Base-by-base conservation (phyloP, 1,140 invertebrate species). In the Diprion similis region DNA sequence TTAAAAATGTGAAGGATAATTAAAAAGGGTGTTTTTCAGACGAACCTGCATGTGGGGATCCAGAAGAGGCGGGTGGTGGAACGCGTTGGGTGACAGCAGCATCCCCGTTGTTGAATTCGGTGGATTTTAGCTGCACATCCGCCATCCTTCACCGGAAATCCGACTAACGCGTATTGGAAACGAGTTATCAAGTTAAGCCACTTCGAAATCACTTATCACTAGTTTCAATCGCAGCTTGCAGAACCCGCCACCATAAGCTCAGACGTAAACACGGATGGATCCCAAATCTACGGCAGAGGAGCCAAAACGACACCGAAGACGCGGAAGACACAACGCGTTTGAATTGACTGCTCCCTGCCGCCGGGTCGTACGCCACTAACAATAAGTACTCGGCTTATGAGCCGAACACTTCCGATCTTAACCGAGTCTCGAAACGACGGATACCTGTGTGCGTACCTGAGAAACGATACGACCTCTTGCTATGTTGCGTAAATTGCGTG, bases 291-390 rank as follows among this genome's bases (percentile, higher is more conserved):
- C 51, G 51, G n/a, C 51, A 59, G 51, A 59, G 51, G 51, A 59
- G 51, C 51, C 51, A 59, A 59, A 59, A 59, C 51, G 51, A 59
- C 51, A 59, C 51, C 51, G 51, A 59, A 17, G 51, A 59, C 77
- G 80, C 78, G 70, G 45, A 78, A 77, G 79, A 80, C 75, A 73
- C 77, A 76, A 82, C 81, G 83, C 82, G 82, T 86, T 86, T 85
- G 73, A 86, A 85, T 80, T 74, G 77, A 84, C 83, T 86, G 80
- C 78, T 78, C 78, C 73, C 78, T 78, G 77, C 78, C 83, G 75
- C 80, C 81, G 83, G 80, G 51, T 59, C 51, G 81, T 78, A 81
- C 78, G 48, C 71, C 6, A 79, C 51, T 59, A 37, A 13, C n/a
- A 59, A 13, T 59, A 37, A 37, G 24, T 17, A 17, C 80, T 74